Evolutionary conservation across 2,113 vertebrate genomes (phyloP).

Genomic region (Bos taurus): DNA sequence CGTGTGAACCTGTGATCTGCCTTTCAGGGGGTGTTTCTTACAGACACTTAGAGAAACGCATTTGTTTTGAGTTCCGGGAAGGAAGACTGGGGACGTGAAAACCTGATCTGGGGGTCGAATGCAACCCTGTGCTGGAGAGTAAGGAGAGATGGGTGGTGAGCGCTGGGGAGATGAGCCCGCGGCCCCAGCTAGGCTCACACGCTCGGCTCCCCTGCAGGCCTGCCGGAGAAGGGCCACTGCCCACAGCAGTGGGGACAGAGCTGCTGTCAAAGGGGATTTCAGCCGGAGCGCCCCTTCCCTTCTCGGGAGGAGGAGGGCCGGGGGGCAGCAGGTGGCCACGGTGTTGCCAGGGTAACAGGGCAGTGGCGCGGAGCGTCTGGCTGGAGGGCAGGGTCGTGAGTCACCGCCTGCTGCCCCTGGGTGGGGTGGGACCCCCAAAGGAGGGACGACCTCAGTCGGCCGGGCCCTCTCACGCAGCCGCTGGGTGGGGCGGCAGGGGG

Average conservation of each 20-base stretch:
- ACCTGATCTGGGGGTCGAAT: no score
- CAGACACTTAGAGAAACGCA: neutral
- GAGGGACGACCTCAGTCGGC: fast-evolving
- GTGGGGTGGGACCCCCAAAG: neutral
- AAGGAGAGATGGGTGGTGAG: neutral
- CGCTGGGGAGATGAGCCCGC: fast-evolving
- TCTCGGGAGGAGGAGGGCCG: neutral
- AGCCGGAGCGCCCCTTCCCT: neutral
- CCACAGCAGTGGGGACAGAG: no score
- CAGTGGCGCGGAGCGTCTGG: fast-evolving
- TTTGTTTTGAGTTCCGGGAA: neutral
- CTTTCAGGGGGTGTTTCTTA: neutral
- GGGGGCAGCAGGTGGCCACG: neutral
- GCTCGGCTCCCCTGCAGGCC: neutral
- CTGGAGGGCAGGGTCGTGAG: neutral
- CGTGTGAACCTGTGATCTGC: neutral
- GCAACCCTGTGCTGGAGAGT: neutral
- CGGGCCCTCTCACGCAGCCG: neutral
- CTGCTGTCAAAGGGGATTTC: neutral
- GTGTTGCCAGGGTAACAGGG: neutral
- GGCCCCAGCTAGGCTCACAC: fast-evolving
- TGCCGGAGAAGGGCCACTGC: neutral
- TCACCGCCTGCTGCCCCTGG: no score
- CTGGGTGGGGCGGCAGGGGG: fast-evolving
- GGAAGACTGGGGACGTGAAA: neutral